Evolutionary conservation across 2,888 invertebrate species (phyloP).

Genomic region (Marronus borbonicus): DNA sequence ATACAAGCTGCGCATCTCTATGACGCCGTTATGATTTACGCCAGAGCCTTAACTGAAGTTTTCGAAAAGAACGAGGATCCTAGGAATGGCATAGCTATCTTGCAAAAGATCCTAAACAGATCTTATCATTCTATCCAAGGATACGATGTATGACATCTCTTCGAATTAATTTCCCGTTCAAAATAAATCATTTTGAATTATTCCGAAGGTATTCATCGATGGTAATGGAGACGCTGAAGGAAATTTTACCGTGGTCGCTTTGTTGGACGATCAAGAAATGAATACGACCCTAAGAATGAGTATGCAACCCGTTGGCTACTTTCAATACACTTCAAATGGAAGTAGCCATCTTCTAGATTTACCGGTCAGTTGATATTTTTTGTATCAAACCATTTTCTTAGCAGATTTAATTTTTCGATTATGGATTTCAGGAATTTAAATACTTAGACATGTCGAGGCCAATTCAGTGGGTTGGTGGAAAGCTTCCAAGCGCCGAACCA

Average conservation of each 20-base stretch:
- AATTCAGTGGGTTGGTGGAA: conserved; percentile 85
- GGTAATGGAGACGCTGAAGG: conserved; percentile 92
- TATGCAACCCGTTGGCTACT: conserved; percentile 85
- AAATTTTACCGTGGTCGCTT: conserved; percentile 89
- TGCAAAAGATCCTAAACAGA: conserved; percentile 83
- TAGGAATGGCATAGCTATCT: conserved; percentile 83
- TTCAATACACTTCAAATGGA: conserved; percentile 76
- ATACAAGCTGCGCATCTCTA: conserved; percentile 89
- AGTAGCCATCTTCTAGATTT: conserved; percentile 72
- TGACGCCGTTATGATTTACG: conserved; percentile 91
- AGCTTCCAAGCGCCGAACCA: conserved; percentile 84
- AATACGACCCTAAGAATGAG: conserved; percentile 77
- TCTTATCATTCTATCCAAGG: conserved; percentile 86
- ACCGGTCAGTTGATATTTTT: conserved; percentile 72
- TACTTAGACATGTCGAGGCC: conserved; percentile 77
- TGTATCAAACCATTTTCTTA: no score
- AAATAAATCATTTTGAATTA: conserved; percentile 3
- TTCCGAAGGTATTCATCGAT: conserved; percentile 84
- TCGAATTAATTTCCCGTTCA: neutral
- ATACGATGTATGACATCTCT: conserved; percentile 77
- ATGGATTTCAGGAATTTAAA: conserved; percentile 72
- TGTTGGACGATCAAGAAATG: conserved; percentile 76
- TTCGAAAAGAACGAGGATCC: conserved; percentile 79
- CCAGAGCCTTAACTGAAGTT: conserved; percentile 84
- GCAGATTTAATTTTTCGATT: neutral